Evolutionary conservation across 2,113 vertebrate species (phyloP).

Genomic region (Lethenteron reissneri): DNA sequence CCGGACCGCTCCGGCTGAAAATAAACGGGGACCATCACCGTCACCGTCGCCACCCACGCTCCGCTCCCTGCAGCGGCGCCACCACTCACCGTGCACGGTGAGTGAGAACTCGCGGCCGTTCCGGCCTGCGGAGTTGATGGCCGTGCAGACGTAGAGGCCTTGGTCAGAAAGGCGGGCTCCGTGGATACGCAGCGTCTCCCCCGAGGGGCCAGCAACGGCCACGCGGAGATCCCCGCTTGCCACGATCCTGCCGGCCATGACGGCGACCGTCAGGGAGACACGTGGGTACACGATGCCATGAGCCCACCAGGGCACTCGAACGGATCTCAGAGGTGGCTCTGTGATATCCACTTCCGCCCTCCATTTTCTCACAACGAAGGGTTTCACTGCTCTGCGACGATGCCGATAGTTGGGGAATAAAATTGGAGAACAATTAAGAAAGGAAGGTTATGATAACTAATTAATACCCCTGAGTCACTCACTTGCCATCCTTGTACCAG

Average conservation of each 20-base stretch:
- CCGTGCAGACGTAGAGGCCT: conserved; percentile 45
- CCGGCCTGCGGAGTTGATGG: conserved; percentile 46
- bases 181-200: conserved; percentile 35
- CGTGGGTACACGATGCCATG: too few species aligned
- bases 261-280: too few species aligned
- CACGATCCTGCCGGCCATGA: conserved; percentile 24
- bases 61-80: too few species aligned
- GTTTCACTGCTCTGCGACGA: background rate
- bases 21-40: too few species aligned
- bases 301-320: too few species aligned
- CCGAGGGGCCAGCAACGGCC: conserved; percentile 26
- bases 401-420: background rate
- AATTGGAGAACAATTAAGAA: background rate
- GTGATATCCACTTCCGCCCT: too few species aligned
- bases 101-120: conserved; percentile 42
- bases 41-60: too few species aligned
- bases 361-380: too few species aligned
- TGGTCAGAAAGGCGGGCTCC: conserved; percentile 31
- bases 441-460: background rate
- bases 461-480: conserved; percentile 14
- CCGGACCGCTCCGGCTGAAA: too few species aligned
- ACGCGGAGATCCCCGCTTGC: conserved; percentile 26
- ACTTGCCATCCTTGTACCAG: conserved; percentile 58
- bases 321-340: too few species aligned
- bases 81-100: conserved; percentile 29